These are phyloP conservation scores for Glomeris marginata DNA, from an alignment of 2,888 invertebrate genomes.

Conservation along the genomic window DNA sequence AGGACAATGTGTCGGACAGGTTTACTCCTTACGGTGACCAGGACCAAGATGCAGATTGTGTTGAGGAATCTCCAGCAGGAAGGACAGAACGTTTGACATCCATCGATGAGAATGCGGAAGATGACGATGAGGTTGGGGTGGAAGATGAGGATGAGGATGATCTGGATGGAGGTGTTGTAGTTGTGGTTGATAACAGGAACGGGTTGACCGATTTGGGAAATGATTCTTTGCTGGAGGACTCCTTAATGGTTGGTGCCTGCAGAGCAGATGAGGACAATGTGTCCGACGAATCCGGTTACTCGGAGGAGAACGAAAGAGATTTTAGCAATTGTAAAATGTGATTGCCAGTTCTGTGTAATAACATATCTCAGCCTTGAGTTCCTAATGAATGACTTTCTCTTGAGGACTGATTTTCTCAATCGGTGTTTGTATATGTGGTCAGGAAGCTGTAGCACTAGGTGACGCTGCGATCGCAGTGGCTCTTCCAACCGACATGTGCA, in stretches of 20 bases:
- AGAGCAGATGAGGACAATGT: constrained; percentile 47
- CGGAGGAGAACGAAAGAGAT: constrained; percentile 39
- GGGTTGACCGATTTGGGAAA: not conserved
- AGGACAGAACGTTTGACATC: too few relatives aligned
- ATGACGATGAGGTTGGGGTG: not conserved
- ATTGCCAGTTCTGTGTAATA: not conserved
- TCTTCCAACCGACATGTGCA: too few relatives aligned
- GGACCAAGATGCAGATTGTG: not conserved
- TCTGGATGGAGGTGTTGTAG: not conserved
- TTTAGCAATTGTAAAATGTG: constrained; percentile 4
- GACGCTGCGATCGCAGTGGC: too few relatives aligned
- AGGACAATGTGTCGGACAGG: constrained; percentile 8
- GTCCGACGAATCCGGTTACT: constrained; percentile 83
- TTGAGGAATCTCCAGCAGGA: constrained; percentile 7
- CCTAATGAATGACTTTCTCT: too few relatives aligned
- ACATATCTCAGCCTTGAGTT: too few relatives aligned
- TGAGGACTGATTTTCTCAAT: too few relatives aligned
- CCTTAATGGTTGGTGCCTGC: not conserved
- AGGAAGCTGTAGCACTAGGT: too few relatives aligned
- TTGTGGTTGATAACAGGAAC: not conserved
- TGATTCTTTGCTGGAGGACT: not conserved
- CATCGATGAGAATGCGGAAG: too few relatives aligned
- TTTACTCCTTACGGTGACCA: constrained; percentile 16
- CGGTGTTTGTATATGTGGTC: too few relatives aligned
- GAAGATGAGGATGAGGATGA: constrained; percentile 16